A percentile compares a stretch with the other conserved stretches of the same genome.
These are phyloP conservation scores for Sceloporus tristichus DNA, from an alignment of 2,113 vertebrate genomes.

Conservation along the genomic window DNA sequence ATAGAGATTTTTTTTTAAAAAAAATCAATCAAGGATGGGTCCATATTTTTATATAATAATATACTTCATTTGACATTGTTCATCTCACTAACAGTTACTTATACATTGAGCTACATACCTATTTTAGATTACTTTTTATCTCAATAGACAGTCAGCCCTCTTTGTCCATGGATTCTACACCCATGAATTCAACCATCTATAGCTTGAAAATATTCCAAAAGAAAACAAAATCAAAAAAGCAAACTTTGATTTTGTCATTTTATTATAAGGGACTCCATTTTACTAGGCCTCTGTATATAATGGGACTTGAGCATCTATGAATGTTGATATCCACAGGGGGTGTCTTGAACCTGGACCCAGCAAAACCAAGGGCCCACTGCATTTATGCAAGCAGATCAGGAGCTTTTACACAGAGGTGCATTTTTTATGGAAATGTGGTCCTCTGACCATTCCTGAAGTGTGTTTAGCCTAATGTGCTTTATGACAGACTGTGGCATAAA, in stretches of 20 bases:
- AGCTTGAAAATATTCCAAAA: no score
- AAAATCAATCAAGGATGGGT: not conserved
- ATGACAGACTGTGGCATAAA: slow-evolving; percentile 55
- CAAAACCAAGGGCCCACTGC: no score
- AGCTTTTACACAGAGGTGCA: slow-evolving; percentile 51
- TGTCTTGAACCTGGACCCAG: no score
- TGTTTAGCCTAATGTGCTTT: slow-evolving; percentile 62
- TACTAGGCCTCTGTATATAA: no score
- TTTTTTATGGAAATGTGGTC: slow-evolving; percentile 39
- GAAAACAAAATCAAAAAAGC: no score
- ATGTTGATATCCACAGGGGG: no score
- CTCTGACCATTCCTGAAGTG: slow-evolving; percentile 47
- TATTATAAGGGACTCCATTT: no score
- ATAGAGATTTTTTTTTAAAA: not conserved
- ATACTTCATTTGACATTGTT: not conserved
- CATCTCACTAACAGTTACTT: not conserved
- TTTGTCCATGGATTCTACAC: no score
- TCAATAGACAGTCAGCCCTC: not conserved
- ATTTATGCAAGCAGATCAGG: slow-evolving; percentile 52
- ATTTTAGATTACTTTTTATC: not conserved
- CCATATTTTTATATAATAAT: not conserved
- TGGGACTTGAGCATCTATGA: no score
- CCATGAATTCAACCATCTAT: no score
- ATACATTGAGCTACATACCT: not conserved
- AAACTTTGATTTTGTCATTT: no score